These are phyloP conservation scores for Bembecia ichneumoniformis DNA, from an alignment of 2,888 invertebrate genomes.

Conservation along the genomic window DNA sequence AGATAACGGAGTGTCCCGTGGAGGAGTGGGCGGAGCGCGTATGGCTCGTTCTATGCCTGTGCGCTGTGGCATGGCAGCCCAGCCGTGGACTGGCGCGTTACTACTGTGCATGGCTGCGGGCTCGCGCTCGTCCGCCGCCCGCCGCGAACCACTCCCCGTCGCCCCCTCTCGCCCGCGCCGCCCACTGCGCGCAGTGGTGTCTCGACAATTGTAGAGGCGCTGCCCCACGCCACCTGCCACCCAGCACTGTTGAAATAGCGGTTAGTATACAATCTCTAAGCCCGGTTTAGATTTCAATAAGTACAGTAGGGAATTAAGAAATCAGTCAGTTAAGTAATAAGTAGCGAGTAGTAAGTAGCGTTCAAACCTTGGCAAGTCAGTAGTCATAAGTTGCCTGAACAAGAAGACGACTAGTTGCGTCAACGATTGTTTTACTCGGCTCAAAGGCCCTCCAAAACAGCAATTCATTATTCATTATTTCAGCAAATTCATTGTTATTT, in stretches of 20 bases:
- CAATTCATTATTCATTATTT: too few species aligned
- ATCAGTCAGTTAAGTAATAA: too few species aligned
- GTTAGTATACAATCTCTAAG: constrained; percentile 70
- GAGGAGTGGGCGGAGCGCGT: constrained; percentile 86
- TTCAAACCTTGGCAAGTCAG: too few species aligned
- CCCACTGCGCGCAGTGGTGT: constrained; percentile 95
- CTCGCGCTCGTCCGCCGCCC: constrained; percentile 29
- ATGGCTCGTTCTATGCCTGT: constrained; percentile 90
- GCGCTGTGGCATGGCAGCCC: constrained; percentile 94
- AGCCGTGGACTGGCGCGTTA: constrained; percentile 86
- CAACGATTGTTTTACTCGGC: too few species aligned
- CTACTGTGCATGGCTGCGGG: constrained; percentile 72
- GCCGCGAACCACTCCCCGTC: constrained; percentile 10
- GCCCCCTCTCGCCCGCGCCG: constrained; percentile 35
- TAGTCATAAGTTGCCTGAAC: too few species aligned
- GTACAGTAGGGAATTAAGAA: too few species aligned
- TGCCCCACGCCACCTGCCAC: constrained; percentile 86
- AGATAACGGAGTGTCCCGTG: constrained; percentile 88
- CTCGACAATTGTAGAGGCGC: constrained; percentile 92
- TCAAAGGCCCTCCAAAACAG: too few species aligned
- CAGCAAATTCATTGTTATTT: too few species aligned
- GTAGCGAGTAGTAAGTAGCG: too few species aligned
- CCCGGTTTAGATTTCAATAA: too few species aligned
- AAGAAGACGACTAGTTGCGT: too few species aligned
- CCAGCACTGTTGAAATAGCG: constrained; percentile 93